phyloP scores from a whole-genome alignment of 2,797 vertebrate species.

The Acanthis flammea region DNA sequence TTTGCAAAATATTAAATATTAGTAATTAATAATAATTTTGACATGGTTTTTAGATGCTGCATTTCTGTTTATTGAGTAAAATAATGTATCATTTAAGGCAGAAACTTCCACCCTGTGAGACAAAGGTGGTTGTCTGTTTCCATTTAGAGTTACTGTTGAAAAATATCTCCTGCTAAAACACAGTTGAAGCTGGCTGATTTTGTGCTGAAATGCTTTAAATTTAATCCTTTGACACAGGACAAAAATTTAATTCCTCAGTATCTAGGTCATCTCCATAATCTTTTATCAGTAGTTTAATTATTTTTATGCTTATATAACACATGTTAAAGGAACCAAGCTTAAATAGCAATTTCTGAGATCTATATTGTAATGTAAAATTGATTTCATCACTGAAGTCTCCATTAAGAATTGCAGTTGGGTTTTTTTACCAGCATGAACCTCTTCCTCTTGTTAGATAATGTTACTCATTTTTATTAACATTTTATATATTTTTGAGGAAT shows the following conservation, averaged over 20 bases:
- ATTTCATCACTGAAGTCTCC: not conserved
- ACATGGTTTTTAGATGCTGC: not conserved
- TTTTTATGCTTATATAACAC: not conserved
- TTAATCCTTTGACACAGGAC: not conserved
- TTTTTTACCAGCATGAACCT: not conserved
- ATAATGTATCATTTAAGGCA: not conserved
- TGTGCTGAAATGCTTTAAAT: not conserved
- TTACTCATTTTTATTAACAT: not conserved
- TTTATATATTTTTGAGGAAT: not conserved
- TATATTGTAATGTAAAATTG: not conserved
- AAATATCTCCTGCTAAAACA: not conserved
- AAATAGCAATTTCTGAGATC: not conserved
- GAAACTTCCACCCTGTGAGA: not conserved
- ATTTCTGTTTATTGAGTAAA: not conserved
- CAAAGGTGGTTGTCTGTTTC: not conserved
- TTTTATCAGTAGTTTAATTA: not conserved
- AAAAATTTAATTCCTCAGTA: not conserved
- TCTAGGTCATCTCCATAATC: not conserved
- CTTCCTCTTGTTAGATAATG: not conserved
- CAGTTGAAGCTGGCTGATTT: not conserved
- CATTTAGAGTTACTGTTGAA: not conserved
- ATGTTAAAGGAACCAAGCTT: not conserved
- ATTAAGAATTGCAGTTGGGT: not conserved
- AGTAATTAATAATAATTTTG: not conserved
- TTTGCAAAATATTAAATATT: not conserved